Conservation (phyloP, 2,797 vertebrate species). For the Hirundo rustica region DNA sequence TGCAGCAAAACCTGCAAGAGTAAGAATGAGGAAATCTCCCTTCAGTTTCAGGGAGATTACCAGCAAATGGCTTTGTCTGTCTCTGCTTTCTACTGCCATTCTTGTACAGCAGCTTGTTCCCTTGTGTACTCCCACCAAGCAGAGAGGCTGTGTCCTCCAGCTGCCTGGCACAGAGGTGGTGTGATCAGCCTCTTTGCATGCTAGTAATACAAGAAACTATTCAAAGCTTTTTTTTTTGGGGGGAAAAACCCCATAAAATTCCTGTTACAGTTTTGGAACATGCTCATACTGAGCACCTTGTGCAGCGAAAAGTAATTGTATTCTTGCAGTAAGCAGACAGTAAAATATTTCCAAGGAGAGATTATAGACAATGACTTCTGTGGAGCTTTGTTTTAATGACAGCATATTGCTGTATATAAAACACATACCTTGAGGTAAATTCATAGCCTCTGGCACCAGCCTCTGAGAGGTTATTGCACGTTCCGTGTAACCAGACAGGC, state of each 20-base stretch:
- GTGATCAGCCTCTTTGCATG: not conserved
- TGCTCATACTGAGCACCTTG: not conserved
- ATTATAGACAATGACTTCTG: not conserved
- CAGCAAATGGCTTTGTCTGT: not conserved
- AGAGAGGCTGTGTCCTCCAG: not conserved
- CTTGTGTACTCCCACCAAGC: not conserved
- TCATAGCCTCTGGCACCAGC: not conserved
- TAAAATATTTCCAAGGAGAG: not conserved
- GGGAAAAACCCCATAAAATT: not conserved
- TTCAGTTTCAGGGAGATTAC: not conserved
- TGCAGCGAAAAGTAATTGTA: not conserved
- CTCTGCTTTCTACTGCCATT: not conserved
- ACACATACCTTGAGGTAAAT: not conserved
- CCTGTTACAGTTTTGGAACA: not conserved
- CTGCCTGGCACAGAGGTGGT: not conserved
- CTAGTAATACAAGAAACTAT: not conserved
- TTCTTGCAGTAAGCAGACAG: not conserved
- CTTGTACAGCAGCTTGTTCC: not conserved
- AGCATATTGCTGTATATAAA: not conserved
- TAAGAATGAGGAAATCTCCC: not conserved
- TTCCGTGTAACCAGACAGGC: not conserved
- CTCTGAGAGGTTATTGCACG: constrained; percentile 26
- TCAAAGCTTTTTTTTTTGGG: not conserved
- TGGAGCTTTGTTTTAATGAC: not conserved
- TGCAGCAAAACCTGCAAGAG: not conserved